phyloP scores from a whole-genome alignment of 1,140 invertebrate species.

The Cecropterus lyciades region DNA sequence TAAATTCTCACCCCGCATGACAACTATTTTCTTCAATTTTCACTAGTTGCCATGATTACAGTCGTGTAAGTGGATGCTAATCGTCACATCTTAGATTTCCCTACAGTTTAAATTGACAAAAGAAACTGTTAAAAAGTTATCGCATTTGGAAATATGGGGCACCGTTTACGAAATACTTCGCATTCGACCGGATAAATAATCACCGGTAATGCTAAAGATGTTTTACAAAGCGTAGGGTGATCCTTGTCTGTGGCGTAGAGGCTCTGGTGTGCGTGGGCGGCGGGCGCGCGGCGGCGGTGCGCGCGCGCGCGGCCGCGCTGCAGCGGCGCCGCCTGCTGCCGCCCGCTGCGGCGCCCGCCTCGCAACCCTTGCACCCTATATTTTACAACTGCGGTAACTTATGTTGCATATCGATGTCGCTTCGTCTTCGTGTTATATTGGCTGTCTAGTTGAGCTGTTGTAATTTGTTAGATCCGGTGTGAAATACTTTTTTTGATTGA shows the following conservation, averaged over 20 bases:
- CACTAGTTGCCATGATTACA: not conserved
- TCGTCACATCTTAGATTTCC: not conserved
- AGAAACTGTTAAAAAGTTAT: constrained; percentile 5
- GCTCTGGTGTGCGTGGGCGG: constrained; percentile 6
- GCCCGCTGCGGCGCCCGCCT: constrained; percentile 20
- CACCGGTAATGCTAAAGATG: not conserved
- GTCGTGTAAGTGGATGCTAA: not conserved
- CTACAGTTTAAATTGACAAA: not conserved
- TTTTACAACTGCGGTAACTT: constrained; percentile 54
- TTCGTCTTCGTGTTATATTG: not conserved
- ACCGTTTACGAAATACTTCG: not conserved
- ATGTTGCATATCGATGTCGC: not conserved
- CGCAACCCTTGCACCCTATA: constrained; percentile 37
- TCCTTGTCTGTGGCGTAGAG: constrained; percentile 19
- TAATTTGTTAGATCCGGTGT: not conserved
- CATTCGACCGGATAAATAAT: not conserved
- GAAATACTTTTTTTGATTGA: not conserved
- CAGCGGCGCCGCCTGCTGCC: constrained; percentile 28
- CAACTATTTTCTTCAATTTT: not conserved
- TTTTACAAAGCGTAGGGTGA: constrained; percentile 9
- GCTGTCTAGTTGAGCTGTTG: not conserved
- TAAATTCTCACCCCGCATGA: constrained; percentile 1
- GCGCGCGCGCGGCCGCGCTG: constrained; percentile 46
- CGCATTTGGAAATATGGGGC: constrained; percentile 41
- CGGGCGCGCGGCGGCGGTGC: constrained; percentile 37